Conservation (phyloP, 2,888 invertebrate species). For the Aphrophora alni region DNA sequence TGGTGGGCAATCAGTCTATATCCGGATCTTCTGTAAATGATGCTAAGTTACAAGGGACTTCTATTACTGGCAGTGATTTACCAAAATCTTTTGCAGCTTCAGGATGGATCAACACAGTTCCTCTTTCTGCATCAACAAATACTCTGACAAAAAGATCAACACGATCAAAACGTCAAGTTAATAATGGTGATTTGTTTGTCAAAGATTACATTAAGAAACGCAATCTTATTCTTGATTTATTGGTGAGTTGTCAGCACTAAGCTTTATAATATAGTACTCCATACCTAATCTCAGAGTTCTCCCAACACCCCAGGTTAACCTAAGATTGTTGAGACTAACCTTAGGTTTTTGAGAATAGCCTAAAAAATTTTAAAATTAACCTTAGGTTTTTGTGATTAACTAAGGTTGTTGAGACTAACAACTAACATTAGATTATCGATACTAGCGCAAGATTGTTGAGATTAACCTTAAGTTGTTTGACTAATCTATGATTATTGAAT, state of each 20-base stretch:
- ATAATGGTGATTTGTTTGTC: constrained; percentile 78
- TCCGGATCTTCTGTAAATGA: constrained; percentile 40
- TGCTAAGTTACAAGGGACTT: constrained; percentile 41
- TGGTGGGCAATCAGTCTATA: constrained; percentile 54
- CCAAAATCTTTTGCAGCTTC: constrained; percentile 55
- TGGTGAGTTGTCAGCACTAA: constrained; percentile 67
- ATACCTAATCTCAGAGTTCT: no score
- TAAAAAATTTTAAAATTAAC: no score
- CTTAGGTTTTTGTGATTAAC: no score
- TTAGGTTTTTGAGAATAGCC: no score
- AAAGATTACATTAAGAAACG: constrained; percentile 95
- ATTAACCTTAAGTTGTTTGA: no score
- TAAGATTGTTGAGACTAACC: no score
- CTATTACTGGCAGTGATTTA: constrained; percentile 44
- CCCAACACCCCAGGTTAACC: no score
- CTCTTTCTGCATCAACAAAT: constrained; percentile 77
- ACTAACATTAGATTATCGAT: no score
- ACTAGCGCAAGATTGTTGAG: no score
- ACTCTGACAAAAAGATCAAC: constrained; percentile 75
- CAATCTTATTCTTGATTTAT: constrained; percentile 88
- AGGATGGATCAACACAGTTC: constrained; percentile 96
- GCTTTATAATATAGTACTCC: not conserved
- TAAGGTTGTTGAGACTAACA: no score
- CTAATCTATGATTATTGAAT: no score
- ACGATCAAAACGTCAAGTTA: constrained; percentile 58